Base-by-base conservation (phyloP, 1,140 invertebrate species). In the Musca domestica region DNA sequence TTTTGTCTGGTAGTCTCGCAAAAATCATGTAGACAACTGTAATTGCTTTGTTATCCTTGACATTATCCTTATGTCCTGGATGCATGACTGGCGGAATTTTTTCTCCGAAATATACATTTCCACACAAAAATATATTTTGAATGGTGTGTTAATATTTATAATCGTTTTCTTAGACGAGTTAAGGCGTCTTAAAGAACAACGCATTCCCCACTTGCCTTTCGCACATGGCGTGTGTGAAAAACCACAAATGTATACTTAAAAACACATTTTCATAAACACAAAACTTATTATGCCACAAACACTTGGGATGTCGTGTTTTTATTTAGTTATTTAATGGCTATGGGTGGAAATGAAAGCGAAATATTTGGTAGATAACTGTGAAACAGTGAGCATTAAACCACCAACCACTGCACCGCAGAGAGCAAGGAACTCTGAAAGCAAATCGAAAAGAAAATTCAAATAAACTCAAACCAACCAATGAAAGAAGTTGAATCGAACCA, bases 231-330 rank as follows among this genome's bases (percentile, higher is more conserved):
- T 54, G 51, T 54, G 51, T 54, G 51, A 54, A 47, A 51, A 65
- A 51, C 64, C 64, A 51, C 64, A 65, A 65, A 65, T 65, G 64
- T 51, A 22, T 46, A 46, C 64, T 65, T 65, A 65, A 65, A 65
- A 49, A 23, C 41, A 48, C 41, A 48, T 65, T 65, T 65, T 48
- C 64, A 48, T 49, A 30, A 65, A 65, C 46, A 27, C 64, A 48
- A 65, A 64, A 65, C 20, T 65, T 49, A 64, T 65, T 65, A 65
- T 30, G 9, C 14, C 34, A 49, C 23, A 48, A 65, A 65, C 25
- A 65, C 47, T 64, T 49, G 41, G 20, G 64, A 48, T n/a, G 34
- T 41, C 34, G 6, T n/a, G n/a, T 41, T 41, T 41, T 41, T 41
- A 41, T 41, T 41, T 41, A 41, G 34, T 41, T 41, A 41, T 41